Conservation (phyloP, 2,797 vertebrate genomes). For the Gambelia wislizenii region DNA sequence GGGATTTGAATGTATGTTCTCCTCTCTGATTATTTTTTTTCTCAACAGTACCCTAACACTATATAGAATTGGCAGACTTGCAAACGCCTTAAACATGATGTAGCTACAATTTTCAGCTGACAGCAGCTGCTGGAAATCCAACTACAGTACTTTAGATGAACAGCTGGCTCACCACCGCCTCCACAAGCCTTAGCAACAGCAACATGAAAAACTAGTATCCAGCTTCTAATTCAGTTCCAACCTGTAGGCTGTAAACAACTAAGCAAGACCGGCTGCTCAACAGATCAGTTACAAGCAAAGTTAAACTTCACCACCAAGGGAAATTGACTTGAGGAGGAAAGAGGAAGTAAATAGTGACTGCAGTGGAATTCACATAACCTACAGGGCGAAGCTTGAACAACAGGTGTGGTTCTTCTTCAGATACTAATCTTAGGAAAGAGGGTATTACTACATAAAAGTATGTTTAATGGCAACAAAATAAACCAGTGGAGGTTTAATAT, state of each 20-base stretch:
- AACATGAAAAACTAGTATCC: background rate
- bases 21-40: too few relatives aligned
- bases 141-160: background rate
- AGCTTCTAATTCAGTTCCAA: background rate
- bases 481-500: background rate
- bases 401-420: conserved; percentile 63
- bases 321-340: conserved; percentile 28
- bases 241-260: background rate
- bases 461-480: conserved; percentile 7
- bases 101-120: conserved; percentile 46
- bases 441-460: background rate
- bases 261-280: conserved; percentile 6
- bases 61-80: conserved; percentile 5
- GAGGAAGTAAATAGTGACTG: conserved; percentile 59
- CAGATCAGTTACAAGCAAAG: background rate
- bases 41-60: too few relatives aligned
- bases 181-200: background rate
- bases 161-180: background rate
- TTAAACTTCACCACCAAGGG: conserved; percentile 16
- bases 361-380: conserved; percentile 50
- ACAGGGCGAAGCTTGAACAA: conserved; percentile 54
- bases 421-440: background rate
- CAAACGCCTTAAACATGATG: conserved; percentile 39
- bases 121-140: conserved; percentile 33
- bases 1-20: too few relatives aligned